Evolutionary conservation across 1,140 invertebrate genomes (phyloP).

Genomic region (Drosophila chauvacae): DNA sequence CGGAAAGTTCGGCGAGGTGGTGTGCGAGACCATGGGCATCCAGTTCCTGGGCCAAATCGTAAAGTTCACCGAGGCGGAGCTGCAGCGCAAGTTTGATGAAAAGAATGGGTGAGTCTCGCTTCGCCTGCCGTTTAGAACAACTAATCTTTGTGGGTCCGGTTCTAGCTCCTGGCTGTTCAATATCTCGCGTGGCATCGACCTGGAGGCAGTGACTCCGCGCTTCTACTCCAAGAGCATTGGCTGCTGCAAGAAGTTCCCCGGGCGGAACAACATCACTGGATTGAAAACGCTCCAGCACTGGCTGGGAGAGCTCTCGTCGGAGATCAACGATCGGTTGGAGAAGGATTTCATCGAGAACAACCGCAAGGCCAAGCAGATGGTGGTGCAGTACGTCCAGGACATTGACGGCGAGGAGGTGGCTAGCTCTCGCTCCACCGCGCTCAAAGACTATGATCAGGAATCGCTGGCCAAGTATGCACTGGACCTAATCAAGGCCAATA

Average conservation of each 20-base stretch:
- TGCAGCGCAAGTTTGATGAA: conserved; percentile 91
- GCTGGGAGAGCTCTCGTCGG: conserved; percentile 91
- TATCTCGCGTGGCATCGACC: conserved; percentile 94
- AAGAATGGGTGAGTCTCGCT: conserved; percentile 90
- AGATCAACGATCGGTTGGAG: conserved; percentile 93
- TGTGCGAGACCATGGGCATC: conserved; percentile 90
- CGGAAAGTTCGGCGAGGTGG: conserved; percentile 93
- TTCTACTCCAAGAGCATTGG: conserved; percentile 97
- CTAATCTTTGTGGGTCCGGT: background rate
- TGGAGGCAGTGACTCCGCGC: conserved; percentile 92
- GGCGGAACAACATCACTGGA: conserved; percentile 90
- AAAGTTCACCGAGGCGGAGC: conserved; percentile 88
- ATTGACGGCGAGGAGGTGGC: conserved; percentile 86
- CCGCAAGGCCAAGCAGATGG: conserved; percentile 88
- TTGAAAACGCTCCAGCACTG: conserved; percentile 91
- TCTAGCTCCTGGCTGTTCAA: conserved; percentile 92
- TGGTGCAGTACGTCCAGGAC: conserved; percentile 87
- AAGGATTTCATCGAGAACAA: conserved; percentile 91
- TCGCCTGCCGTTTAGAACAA: background rate
- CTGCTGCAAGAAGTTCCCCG: conserved; percentile 97
- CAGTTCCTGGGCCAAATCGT: conserved; percentile 92
- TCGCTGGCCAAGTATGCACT: conserved; percentile 86
- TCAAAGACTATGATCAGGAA: conserved; percentile 86
- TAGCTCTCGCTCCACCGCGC: conserved; percentile 86
- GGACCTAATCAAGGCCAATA: conserved; percentile 87